phyloP scores from a whole-genome alignment of 2,797 vertebrate species.

The Anableps anableps region DNA sequence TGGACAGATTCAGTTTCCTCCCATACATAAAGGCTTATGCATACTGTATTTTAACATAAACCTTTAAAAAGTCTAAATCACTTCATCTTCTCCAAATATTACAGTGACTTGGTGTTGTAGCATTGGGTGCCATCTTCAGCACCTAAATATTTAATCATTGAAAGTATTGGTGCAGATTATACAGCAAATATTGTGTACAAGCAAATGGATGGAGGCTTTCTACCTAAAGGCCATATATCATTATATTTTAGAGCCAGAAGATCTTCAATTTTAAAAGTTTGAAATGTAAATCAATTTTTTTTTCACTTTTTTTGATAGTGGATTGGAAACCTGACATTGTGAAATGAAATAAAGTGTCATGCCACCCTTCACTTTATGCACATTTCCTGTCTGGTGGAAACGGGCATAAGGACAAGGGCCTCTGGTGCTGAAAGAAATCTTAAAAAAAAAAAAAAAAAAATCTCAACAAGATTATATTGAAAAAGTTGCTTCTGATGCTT shows the following conservation, averaged over 20 bases:
- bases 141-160: background rate
- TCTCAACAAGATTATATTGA: background rate
- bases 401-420: too few species aligned
- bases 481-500: background rate
- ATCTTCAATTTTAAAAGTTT: background rate
- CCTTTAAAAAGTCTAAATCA: slow-evolving; percentile 2
- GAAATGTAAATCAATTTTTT: background rate
- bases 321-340: background rate
- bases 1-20: slow-evolving; percentile 67
- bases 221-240: background rate
- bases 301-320: background rate
- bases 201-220: background rate
- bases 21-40: slow-evolving; percentile 14
- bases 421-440: too few species aligned
- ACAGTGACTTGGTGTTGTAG: background rate
- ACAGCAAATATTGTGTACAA: background rate
- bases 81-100: background rate
- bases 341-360: background rate
- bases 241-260: background rate
- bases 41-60: slow-evolving; percentile 1
- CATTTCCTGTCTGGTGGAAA: too few species aligned
- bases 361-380: too few species aligned
- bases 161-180: background rate
- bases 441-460: background rate
- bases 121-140: background rate